Evolutionary conservation across 2,113 vertebrate species (phyloP), one percentile per base, ranked within the genome.

Genomic region (Nesogale talazaci): DNA sequence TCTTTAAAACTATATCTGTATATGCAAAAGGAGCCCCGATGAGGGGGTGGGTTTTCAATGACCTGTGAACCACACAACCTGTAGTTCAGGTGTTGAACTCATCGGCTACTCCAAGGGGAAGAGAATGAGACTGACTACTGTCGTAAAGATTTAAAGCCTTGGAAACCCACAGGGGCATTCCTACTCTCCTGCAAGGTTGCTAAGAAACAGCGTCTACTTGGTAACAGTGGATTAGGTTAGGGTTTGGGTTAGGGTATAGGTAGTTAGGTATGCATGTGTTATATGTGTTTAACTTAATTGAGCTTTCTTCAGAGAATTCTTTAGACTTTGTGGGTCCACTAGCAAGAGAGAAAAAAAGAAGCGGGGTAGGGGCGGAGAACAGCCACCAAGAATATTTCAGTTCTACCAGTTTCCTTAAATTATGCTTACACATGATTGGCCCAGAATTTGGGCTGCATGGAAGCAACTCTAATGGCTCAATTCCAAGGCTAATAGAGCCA

Each of bases 391-490:
- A 83, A 78, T 85, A 84, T 56, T 69, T 88, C 88, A 82, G 82
- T 69, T 95, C 69, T 46, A 31, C 40, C 29, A 38, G 90, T 2
- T 57, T 95, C 57, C 76, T 93, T 91, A 94, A 94, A 93, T 96
- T 94, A 96, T 95, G 12, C 83, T 94, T 91, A 89, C 59, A 93
- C 70, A 74, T 88, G 96, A 95, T 94, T 95, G 92, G 93, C 70
- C 85, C 88, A 95, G 93, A 94, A 94, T 93, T 95, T 94, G 94
- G 79, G 63, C 93, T 91, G 88, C 82, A 93, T 42, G 91, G 93
- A 94, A 96, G 90, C 94, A 95, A 96, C 91, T 86, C 95, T 94
- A 97, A 94, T 95, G 93, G 93, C 94, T 96, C 85, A 94, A 90
- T 94, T 95, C 93, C 95, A 96, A 94, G 90, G 90, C 72, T 94